A percentile compares a stretch with the other conserved stretches of the same genome.
Evolutionary conservation across 2,797 vertebrate genomes (phyloP).

Genomic region (Mionectes olivaceus): DNA sequence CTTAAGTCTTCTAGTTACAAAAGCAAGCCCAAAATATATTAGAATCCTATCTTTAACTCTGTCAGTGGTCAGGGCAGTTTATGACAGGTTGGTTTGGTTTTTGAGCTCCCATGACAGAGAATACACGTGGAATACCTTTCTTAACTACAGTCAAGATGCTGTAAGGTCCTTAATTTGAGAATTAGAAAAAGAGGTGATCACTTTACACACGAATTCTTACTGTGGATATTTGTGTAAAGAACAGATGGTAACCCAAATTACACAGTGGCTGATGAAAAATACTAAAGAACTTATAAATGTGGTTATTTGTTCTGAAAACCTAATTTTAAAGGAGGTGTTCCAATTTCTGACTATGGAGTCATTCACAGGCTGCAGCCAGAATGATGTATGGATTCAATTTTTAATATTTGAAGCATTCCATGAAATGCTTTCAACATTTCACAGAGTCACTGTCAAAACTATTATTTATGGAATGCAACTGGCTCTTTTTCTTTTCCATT

Average conservation of each 20-base stretch:
- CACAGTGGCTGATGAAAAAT: neutral
- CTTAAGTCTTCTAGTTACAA: neutral
- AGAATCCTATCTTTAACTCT: neutral
- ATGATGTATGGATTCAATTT: neutral
- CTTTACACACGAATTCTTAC: neutral
- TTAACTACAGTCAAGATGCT: neutral
- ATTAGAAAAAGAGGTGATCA: neutral
- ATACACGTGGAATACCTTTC: neutral
- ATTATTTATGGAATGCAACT: neutral
- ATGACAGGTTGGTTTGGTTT: rapidly evolving
- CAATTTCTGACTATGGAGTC: neutral
- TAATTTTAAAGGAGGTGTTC: neutral
- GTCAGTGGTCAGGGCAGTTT: neutral
- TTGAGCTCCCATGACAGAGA: neutral
- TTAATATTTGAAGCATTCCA: neutral
- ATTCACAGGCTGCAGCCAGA: neutral
- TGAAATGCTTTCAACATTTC: neutral
- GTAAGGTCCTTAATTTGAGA: neutral
- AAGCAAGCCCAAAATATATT: neutral
- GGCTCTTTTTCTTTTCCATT: neutral
- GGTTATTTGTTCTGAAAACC: neutral
- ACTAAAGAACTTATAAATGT: neutral
- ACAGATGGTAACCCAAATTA: neutral
- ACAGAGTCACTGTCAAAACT: neutral
- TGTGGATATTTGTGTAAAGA: neutral